phyloP scores from a whole-genome alignment of 30 jellyfish, hydroid and myxozoan genomes.

The Catostylus mosaicus region DNA sequence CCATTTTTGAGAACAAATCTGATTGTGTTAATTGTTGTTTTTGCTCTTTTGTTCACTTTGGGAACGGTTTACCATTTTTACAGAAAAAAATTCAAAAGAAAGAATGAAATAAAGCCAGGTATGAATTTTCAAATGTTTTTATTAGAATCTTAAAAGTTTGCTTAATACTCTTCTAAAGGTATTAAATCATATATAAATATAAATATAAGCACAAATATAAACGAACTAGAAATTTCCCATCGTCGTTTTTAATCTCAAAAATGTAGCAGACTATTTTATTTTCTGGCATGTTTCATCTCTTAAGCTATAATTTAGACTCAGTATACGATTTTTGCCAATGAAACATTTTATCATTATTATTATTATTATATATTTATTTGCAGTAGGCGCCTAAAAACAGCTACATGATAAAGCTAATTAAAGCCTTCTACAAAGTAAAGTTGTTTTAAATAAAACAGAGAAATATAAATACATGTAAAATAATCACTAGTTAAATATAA shows the following conservation, averaged over 20 bases:
- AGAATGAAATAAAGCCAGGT: constrained; percentile 4
- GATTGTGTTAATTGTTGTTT: constrained; percentile 1
- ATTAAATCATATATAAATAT: no score
- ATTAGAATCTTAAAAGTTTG: not conserved
- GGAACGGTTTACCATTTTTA: constrained; percentile 7
- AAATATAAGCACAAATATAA: no score
- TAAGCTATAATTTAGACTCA: no score
- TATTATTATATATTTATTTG: no score
- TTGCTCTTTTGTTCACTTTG: not conserved
- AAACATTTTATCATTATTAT: no score
- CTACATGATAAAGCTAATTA: no score
- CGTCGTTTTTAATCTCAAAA: not conserved
- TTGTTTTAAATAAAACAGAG: no score
- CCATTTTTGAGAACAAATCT: constrained; percentile 13
- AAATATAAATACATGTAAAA: no score
- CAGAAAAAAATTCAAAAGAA: not conserved
- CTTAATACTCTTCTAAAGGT: not conserved
- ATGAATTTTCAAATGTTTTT: not conserved
- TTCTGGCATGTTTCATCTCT: not conserved
- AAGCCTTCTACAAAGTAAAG: no score
- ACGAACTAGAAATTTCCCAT: not conserved
- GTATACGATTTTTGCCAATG: no score
- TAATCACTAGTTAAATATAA: no score
- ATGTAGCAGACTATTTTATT: not conserved
- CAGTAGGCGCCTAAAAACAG: no score